Evolutionary conservation across 2,797 vertebrate genomes (phyloP), one percentile per base, ranked within the genome.

Genomic region (Falco columbarius): DNA sequence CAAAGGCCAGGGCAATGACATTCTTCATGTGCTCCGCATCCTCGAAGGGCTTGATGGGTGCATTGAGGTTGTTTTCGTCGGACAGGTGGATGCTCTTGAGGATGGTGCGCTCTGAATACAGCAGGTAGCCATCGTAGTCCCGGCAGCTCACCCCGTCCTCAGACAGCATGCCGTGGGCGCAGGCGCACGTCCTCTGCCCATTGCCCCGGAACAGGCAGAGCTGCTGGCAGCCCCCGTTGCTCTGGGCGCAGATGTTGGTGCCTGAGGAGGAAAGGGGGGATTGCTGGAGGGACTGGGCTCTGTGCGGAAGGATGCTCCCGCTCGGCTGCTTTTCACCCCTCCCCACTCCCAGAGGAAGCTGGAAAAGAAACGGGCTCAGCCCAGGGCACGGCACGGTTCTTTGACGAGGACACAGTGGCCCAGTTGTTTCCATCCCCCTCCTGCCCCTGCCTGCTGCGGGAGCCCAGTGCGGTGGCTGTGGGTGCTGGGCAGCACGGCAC

Each of bases 21-120:
- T 99, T 99, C 97, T 99, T 99, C 99, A 99, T 99, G 98, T 99
- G 99, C 71, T 99, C 99, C 0, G 99, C 98, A 10, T 99, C 99
- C 96, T 99, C 99, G 4, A 99, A 99, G 32, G 99, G 99, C 75
- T 99, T 99, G 81, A 99, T 99, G 0, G 99, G 99, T 0, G 99
- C 99, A 0, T 99, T 99, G 80, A 99, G 98, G 97, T 99, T 99
- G n/a, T 98, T 99, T 96, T 99, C 99, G 0, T 99, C 99, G 0
- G 99, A 99, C n/a, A 99, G 98, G 97, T 99, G 99, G 90, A 99
- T 99, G 97, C 99, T 99, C 97, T 99, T 99, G 68, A 99, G 98
- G 81, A 99, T 99, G 76, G 99, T 99, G 6, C 99, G 99, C 95
- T 99, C 99, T 0, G 99, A 99, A 96, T 99, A 99, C 15, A 99